Evolutionary conservation across 2,888 invertebrate genomes (phyloP).

Genomic region (Parnassius glacialis): DNA sequence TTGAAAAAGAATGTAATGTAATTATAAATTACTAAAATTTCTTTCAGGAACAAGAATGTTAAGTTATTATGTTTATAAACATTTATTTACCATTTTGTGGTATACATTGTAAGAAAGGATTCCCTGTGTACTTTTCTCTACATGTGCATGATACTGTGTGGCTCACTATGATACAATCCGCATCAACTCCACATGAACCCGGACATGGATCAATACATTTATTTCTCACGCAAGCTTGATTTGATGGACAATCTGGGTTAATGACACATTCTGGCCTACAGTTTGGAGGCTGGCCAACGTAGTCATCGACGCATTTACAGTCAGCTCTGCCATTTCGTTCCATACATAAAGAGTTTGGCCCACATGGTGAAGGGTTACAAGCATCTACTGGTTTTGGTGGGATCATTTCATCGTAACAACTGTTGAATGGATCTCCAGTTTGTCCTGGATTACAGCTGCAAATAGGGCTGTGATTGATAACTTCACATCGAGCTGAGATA

Average conservation of each 20-base stretch:
- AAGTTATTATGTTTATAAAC: not conserved
- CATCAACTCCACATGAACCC: conserved; percentile 89
- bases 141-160: conserved; percentile 92
- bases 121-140: conserved; percentile 87
- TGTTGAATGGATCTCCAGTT: conserved; percentile 90
- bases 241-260: conserved; percentile 89
- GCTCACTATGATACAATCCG: conserved; percentile 89
- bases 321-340: conserved; percentile 84
- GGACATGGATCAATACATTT: conserved; percentile 92
- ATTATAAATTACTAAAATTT: too few species aligned
- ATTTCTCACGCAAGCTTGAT: conserved; percentile 89
- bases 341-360: conserved; percentile 88
- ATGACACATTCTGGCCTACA: conserved; percentile 92
- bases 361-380: conserved; percentile 90
- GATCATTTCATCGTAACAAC: conserved; percentile 81
- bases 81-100: conserved; percentile 71
- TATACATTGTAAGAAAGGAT: conserved; percentile 90
- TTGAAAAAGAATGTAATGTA: conserved; percentile 3
- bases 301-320: conserved; percentile 88
- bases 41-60: not conserved
- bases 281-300: conserved; percentile 89
- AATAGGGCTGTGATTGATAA: conserved; percentile 92
- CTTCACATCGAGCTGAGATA: conserved; percentile 87
- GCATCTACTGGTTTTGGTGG: conserved; percentile 71
- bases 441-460: conserved; percentile 89